Percentiles rank a stretch among this genome's conserved stretches.
phyloP scores from a whole-genome alignment of 1,140 invertebrate species.

The Capitella teleta region DNA sequence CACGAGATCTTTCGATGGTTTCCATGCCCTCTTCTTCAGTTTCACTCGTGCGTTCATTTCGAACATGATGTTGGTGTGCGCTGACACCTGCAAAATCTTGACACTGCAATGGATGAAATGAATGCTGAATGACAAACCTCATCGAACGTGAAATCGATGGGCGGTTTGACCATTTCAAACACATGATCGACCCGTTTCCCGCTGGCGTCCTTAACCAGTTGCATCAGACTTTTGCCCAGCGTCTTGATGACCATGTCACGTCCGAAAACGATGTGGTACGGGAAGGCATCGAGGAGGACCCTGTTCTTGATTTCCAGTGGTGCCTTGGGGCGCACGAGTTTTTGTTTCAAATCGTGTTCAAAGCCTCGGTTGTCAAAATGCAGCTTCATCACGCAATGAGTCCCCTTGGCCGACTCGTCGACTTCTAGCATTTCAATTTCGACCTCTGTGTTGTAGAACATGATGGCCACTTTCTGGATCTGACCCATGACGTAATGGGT shows the following conservation, averaged over 20 bases:
- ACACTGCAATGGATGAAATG: too few species aligned
- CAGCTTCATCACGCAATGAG: not conserved
- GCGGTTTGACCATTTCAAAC: slow-evolving; percentile 59
- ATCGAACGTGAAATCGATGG: slow-evolving; percentile 60
- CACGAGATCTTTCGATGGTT: too few species aligned
- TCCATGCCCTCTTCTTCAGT: too few species aligned
- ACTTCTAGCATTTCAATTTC: not conserved
- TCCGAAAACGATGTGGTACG: slow-evolving; percentile 93
- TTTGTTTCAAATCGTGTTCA: too few species aligned
- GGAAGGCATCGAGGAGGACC: slow-evolving; percentile 89
- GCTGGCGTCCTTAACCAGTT: slow-evolving; percentile 59
- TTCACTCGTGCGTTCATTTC: too few species aligned
- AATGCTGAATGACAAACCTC: slow-evolving; percentile 54
- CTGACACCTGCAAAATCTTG: too few species aligned
- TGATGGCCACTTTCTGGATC: slow-evolving; percentile 51
- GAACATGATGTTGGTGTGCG: too few species aligned
- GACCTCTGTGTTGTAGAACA: slow-evolving; percentile 1
- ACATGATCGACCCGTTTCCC: slow-evolving; percentile 53
- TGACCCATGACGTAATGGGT: slow-evolving; percentile 92
- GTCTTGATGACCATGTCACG: slow-evolving; percentile 76
- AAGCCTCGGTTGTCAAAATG: not conserved
- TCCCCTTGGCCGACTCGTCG: not conserved
- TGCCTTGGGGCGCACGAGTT: too few species aligned
- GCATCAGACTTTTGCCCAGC: slow-evolving; percentile 78
- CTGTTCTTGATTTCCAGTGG: too few species aligned